Conservation (phyloP, 2,113 vertebrate genomes). For the Neolamprologus sp. region DNA sequence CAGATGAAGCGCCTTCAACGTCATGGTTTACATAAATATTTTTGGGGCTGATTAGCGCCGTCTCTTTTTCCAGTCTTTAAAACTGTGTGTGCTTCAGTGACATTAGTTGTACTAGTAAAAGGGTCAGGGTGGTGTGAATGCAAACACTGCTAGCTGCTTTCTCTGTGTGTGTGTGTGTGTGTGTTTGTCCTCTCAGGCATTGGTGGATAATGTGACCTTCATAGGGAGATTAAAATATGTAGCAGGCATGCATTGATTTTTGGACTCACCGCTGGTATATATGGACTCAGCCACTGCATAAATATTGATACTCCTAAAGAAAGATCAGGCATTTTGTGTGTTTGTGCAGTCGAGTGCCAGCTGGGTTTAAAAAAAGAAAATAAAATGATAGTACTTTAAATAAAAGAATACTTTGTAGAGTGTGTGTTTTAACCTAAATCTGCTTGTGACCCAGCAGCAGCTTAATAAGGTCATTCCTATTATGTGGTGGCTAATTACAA, state of each 20-base stretch:
- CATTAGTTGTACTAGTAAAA: neutral
- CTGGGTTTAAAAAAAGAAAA: neutral
- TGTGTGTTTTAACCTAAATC: conserved; percentile 47
- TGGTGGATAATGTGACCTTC: conserved; percentile 65
- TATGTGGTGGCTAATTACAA: conserved; percentile 49
- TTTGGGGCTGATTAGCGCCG: neutral
- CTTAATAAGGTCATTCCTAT: conserved; percentile 49
- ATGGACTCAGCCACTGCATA: conserved; percentile 58
- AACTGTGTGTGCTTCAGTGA: neutral
- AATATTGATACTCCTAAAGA: conserved; percentile 62
- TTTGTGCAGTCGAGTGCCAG: neutral
- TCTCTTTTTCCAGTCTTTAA: conserved; percentile 4
- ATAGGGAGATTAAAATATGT: conserved; percentile 65
- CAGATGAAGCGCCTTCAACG: neutral
- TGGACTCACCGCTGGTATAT: conserved; percentile 56
- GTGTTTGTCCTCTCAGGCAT: neutral
- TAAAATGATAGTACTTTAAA: neutral
- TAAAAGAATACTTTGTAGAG: neutral
- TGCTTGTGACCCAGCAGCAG: conserved; percentile 24
- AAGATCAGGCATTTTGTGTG: conserved; percentile 18
- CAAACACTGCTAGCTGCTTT: neutral
- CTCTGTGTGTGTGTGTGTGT: neutral
- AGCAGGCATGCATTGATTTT: conserved; percentile 65
- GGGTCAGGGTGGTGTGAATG: neutral
- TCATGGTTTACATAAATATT: conserved; percentile 1